These are phyloP conservation scores for Oopsacas minuta DNA, from an alignment of 37 sponge, comb jelly and placozoan species.

Conservation along the genomic window DNA sequence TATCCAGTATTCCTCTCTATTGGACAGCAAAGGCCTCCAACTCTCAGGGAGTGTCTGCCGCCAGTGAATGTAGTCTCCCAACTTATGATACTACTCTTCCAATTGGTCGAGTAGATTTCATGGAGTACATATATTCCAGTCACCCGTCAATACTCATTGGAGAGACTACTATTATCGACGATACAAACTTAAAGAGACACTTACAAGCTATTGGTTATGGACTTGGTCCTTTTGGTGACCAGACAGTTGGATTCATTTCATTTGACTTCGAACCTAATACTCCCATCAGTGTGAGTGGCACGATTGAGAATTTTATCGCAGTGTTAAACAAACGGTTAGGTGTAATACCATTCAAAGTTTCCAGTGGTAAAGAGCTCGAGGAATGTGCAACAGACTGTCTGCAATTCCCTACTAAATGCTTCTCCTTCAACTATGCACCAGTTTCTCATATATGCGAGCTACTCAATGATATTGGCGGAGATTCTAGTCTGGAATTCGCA, in stretches of 20 bases:
- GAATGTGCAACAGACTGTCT: not conserved
- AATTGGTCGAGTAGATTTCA: not conserved
- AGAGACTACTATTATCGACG: not conserved
- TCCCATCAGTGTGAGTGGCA: not conserved
- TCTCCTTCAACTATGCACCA: not conserved
- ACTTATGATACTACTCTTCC: not conserved
- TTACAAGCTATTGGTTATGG: not conserved
- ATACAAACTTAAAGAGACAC: not conserved
- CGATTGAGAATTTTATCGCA: not conserved
- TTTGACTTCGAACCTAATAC: not conserved
- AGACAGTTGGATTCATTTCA: not conserved
- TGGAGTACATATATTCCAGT: not conserved
- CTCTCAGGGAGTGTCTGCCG: not conserved
- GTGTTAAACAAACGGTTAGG: not conserved
- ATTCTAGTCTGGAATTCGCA: not conserved
- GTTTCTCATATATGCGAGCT: not conserved
- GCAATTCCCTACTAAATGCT: not conserved
- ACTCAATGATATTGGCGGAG: not conserved
- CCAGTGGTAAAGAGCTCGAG: not conserved
- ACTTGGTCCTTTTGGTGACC: not conserved
- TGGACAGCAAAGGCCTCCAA: not conserved
- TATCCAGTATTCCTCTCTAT: not conserved
- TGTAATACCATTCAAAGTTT: not conserved
- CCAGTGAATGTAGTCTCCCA: not conserved
- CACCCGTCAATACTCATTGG: not conserved